Percentiles rank a stretch among this genome's conserved stretches.
Evolutionary conservation across 1,140 invertebrate genomes (phyloP).

Genomic region (Steinernema khuongi): DNA sequence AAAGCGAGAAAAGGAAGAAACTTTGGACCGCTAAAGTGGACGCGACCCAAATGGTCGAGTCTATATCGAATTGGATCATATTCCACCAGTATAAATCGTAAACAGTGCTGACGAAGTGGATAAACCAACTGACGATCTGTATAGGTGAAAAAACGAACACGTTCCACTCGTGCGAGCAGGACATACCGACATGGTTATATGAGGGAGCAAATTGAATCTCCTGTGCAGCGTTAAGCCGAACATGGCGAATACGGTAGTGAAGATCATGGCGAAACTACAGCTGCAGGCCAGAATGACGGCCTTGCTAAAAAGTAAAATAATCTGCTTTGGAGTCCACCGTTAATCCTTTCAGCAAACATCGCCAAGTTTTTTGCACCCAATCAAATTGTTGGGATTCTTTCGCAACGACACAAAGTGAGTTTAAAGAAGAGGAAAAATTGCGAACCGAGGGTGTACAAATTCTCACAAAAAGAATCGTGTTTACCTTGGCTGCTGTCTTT

Average conservation of each 20-base stretch:
- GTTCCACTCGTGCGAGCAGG: background rate
- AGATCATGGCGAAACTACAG: background rate
- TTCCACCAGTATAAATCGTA: background rate
- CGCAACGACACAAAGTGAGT: too few species aligned
- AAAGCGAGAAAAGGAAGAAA: background rate
- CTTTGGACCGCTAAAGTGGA: background rate
- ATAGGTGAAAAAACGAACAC: background rate
- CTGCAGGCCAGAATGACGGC: background rate
- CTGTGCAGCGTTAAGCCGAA: background rate
- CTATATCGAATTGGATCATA: background rate
- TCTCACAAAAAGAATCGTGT: background rate
- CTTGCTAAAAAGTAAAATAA: background rate
- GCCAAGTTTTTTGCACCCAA: too few species aligned
- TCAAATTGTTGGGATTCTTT: too few species aligned
- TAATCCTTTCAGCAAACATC: too few species aligned
- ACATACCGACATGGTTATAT: background rate
- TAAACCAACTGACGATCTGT: background rate
- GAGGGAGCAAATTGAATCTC: background rate
- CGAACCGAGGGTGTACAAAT: too few species aligned
- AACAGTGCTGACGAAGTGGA: background rate
- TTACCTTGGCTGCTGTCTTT: background rate
- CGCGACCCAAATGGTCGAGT: background rate
- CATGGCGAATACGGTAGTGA: background rate
- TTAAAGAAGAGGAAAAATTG: too few species aligned
- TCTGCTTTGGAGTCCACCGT: too few species aligned